Conservation (phyloP, 2,888 invertebrate species). For the Gastracanthus pulcherrimus region DNA sequence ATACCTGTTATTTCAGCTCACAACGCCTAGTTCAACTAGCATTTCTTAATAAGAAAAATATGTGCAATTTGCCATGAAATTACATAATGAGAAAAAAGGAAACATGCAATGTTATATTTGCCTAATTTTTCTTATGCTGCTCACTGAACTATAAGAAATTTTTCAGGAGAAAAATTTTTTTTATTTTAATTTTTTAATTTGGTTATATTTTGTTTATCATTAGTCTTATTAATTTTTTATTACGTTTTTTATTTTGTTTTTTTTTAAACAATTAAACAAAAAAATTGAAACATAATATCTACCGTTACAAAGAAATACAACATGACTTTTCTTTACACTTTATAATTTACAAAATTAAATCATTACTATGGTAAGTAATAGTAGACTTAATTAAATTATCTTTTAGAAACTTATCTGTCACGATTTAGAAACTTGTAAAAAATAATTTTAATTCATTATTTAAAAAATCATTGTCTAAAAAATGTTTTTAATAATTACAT, state of each 20-base stretch:
- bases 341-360: conserved; percentile 34
- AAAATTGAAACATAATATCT: not conserved
- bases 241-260: not conserved
- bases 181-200: conserved; percentile 7
- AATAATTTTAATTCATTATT: no score
- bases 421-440: no score
- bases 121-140: conserved; percentile 49
- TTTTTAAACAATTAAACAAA: not conserved
- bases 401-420: no score
- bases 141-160: conserved; percentile 27
- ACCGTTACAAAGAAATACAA: no score
- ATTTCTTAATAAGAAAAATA: conserved; percentile 52
- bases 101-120: conserved; percentile 43
- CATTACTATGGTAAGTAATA: conserved; percentile 43
- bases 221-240: not conserved
- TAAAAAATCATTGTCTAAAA: no score
- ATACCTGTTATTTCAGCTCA: conserved; percentile 74
- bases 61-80: conserved; percentile 48
- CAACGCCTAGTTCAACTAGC: conserved; percentile 59
- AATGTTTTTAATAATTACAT: no score
- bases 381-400: conserved; percentile 35
- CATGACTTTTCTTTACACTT: not conserved
- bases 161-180: conserved; percentile 21
- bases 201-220: not conserved
- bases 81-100: conserved; percentile 12